Conservation (phyloP, 2,888 invertebrate genomes). For the Coleophora deauratella region DNA sequence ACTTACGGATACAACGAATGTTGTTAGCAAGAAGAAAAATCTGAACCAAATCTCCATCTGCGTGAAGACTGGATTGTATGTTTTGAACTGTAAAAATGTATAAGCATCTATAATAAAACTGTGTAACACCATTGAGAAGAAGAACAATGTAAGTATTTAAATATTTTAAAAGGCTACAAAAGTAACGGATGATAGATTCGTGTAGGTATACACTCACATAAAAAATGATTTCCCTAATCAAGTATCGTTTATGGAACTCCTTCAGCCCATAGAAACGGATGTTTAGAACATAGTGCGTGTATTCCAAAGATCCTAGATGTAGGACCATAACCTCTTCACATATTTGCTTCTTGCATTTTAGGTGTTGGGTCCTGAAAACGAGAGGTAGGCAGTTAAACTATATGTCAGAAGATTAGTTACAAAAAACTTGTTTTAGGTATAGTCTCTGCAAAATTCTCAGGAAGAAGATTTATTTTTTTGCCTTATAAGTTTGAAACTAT, state of each 20-base stretch:
- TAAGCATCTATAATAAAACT: no score
- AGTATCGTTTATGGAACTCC: constrained; percentile 87
- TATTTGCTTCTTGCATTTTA: constrained; percentile 84
- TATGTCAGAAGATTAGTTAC: no score
- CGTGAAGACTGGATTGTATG: constrained; percentile 96
- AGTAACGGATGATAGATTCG: no score
- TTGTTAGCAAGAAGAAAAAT: constrained; percentile 90
- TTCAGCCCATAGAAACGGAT: constrained; percentile 89
- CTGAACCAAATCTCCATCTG: constrained; percentile 98
- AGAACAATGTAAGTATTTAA: no score
- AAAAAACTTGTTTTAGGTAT: no score
- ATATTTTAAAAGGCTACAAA: no score
- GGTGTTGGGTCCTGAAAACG: constrained; percentile 80
- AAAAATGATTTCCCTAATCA: constrained; percentile 87
- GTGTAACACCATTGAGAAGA: no score
- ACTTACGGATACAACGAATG: constrained; percentile 91
- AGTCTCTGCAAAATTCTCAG: no score
- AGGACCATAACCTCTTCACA: constrained; percentile 92
- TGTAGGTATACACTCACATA: constrained; percentile 77
- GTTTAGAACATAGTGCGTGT: constrained; percentile 89
- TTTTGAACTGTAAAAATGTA: constrained; percentile 86
- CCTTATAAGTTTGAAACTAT: no score
- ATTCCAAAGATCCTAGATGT: constrained; percentile 92
- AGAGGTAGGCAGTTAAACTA: no score
- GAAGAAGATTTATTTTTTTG: no score